Evolutionary conservation across 2,888 invertebrate genomes (phyloP).

Genomic region (Erebia aethiops): DNA sequence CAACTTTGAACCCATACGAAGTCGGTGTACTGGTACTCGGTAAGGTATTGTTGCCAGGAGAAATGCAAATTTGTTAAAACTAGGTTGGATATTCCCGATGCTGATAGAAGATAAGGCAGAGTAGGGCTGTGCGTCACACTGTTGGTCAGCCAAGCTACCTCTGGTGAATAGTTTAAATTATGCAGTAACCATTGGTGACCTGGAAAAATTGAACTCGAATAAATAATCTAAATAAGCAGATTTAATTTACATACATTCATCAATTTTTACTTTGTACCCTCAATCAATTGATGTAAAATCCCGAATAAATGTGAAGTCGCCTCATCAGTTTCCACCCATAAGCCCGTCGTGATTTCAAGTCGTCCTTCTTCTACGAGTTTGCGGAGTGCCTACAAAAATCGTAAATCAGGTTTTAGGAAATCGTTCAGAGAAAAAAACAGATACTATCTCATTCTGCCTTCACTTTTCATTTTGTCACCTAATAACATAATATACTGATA

Average conservation of each 20-base stretch:
- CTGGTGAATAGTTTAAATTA: constrained; percentile 90
- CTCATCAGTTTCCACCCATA: constrained; percentile 98
- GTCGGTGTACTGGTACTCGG: constrained; percentile 92
- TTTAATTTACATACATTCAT: not conserved
- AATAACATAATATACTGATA: too few species aligned
- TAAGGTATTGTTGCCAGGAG: constrained; percentile 96
- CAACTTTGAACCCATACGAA: constrained; percentile 96
- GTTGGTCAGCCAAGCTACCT: constrained; percentile 95
- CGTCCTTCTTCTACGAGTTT: constrained; percentile 90
- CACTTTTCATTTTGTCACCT: too few species aligned
- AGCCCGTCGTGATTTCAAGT: constrained; percentile 95
- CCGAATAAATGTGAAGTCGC: constrained; percentile 93
- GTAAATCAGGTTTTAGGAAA: constrained; percentile 8
- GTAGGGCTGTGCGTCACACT: constrained; percentile 97
- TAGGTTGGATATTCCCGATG: constrained; percentile 90
- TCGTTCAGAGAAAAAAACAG: not conserved
- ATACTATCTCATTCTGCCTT: too few species aligned
- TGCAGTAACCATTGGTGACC: constrained; percentile 95
- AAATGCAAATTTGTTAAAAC: constrained; percentile 96
- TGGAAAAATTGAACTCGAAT: constrained; percentile 59
- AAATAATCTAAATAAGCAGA: not conserved
- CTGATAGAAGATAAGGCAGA: constrained; percentile 92
- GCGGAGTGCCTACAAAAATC: constrained; percentile 81
- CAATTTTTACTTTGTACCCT: constrained; percentile 81
- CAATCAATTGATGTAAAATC: constrained; percentile 94